Conservation (phyloP, 2,797 vertebrate species). For the Lateolabrax maculatus region DNA sequence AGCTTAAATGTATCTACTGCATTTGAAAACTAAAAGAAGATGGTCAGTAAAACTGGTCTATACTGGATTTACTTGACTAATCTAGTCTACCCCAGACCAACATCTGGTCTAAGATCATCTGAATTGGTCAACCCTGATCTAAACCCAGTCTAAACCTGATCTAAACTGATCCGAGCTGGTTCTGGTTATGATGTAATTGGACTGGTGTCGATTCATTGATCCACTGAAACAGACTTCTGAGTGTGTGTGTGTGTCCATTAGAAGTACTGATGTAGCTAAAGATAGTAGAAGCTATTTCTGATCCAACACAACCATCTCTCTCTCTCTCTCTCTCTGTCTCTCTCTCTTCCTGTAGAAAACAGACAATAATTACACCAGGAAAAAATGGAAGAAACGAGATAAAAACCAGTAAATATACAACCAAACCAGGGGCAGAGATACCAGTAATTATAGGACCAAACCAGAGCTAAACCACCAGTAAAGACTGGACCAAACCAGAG, state of each 20-base stretch:
- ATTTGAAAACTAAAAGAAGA: not conserved
- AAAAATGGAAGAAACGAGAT: not conserved
- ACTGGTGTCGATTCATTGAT: not conserved
- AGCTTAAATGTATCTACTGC: not conserved
- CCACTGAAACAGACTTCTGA: not conserved
- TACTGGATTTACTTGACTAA: too few species aligned
- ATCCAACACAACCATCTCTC: constrained; percentile 29
- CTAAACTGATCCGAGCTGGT: not conserved
- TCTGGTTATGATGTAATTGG: not conserved
- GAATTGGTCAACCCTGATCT: not conserved
- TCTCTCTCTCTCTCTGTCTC: constrained; percentile 10
- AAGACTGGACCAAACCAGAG: not conserved
- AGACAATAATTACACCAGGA: not conserved
- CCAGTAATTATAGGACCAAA: not conserved
- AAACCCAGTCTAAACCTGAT: not conserved
- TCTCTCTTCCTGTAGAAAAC: not conserved
- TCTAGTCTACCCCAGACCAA: not conserved
- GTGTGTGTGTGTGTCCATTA: constrained; percentile 44
- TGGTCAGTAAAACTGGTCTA: not conserved
- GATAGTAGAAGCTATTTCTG: constrained; percentile 46
- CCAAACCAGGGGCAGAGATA: too few species aligned
- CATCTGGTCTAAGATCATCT: not conserved
- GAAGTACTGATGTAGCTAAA: constrained; percentile 30
- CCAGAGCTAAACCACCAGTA: not conserved
- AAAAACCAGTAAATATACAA: too few species aligned